These are phyloP conservation scores for Orestias chungarensis DNA, from an alignment of 2,797 vertebrate genomes.

Conservation along the genomic window DNA sequence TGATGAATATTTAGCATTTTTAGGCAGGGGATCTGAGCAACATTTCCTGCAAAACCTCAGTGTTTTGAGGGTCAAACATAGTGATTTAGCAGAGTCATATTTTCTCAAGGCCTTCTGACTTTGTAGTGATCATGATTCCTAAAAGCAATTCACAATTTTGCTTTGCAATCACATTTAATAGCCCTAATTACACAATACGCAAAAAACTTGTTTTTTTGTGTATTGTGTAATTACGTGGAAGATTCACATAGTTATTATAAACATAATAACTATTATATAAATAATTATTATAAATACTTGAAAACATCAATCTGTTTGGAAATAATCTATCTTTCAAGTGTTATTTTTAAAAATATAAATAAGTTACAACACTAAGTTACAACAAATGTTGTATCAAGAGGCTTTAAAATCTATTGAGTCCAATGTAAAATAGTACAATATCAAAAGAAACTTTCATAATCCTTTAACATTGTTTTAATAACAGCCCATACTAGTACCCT, in stretches of 20 bases:
- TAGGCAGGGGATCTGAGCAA: slow-evolving; percentile 25
- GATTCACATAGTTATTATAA: not conserved
- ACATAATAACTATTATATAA: no score
- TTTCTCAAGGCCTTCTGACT: slow-evolving; percentile 9
- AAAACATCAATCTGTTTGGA: not conserved
- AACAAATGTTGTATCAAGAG: no score
- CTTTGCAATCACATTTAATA: not conserved
- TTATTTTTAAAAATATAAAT: no score
- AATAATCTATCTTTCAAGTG: no score
- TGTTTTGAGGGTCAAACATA: slow-evolving; percentile 16
- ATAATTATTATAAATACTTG: no score
- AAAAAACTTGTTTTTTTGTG: not conserved
- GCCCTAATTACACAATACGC: not conserved
- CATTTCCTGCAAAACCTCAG: slow-evolving; percentile 28
- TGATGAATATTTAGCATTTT: slow-evolving; percentile 42
- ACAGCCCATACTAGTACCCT: no score
- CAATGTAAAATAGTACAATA: no score
- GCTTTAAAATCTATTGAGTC: no score
- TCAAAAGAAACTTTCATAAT: no score
- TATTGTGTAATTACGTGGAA: not conserved
- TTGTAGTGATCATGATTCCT: slow-evolving; percentile 17
- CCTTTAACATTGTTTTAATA: no score
- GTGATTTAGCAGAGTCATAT: slow-evolving; percentile 16
- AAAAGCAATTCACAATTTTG: no score
- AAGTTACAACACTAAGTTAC: no score